Evolutionary conservation across 2,888 invertebrate species (phyloP), one percentile per base, ranked within the genome.

Genomic region (Ecdyonurus torrentis): DNA sequence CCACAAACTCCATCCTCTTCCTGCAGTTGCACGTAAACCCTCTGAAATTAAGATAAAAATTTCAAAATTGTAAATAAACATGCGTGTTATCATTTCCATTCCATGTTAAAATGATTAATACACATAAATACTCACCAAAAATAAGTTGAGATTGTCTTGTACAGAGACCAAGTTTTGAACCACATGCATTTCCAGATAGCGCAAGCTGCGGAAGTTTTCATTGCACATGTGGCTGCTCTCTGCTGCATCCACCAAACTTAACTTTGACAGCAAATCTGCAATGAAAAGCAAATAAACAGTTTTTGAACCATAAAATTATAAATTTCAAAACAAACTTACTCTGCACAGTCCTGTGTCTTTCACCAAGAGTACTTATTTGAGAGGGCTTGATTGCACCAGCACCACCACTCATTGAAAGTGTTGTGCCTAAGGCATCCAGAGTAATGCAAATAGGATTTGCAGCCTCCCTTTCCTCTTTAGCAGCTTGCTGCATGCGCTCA

Each of bases 131-230:
- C n/a, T 10, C 5, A 55, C 55, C 55, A 55, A 55, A 20, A 55
- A 55, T 20, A 55, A n/a, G 5, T 55, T 20, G n/a, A 55, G 22
- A n/a, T 22, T 5, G 55, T 22, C 55, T 7, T 55, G 19, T 10
- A 55, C 15, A 18, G n/a, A 20, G n/a, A 7, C 22, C 55, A 10
- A 5, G n/a, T 22, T 7, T 5, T 20, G n/a, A n/a, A 55, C 55
- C n/a, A n/a, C 7, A 20, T 20, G 22, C n/a, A 55, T 55, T 7
- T 55, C 55, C 15, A 55, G 55, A 20, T 55, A 55, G 19, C 55
- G 55, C 55, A 55, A n/a, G n/a, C 7, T n/a, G 5, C 55, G n/a
- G 55, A 55, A 55, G 55, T 55, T 55, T 55, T 55, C 55, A 20
- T 55, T 55, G 55, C 55, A 55, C n/a, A 22, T 20, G 22, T 55